Base-by-base conservation (phyloP, 2,888 invertebrate species). In the Itoplectis maculator region DNA sequence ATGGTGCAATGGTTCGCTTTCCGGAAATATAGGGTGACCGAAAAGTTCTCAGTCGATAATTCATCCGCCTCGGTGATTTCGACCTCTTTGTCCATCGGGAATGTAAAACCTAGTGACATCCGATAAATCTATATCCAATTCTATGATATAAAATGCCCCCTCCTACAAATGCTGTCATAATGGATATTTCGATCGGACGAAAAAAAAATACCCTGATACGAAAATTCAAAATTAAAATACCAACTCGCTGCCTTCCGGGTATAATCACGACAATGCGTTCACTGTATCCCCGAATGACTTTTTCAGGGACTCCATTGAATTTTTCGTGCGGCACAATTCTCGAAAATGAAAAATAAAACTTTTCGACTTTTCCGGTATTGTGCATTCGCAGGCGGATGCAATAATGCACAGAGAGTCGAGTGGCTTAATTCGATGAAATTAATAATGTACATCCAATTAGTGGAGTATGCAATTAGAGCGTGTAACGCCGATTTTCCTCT, bases 1-100 rank as follows among this genome's bases (percentile, higher is more conserved):
- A 86, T 84, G 86, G 87, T 87, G 84, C 85, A 86, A 87, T 87
- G 87, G 87, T 86, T 87, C 86, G 88, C 88, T 90, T 89, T 89
- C 89, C 88, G 89, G 87, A 87, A 88, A 89, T 90, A 91, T 87
- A 90, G 89, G 90, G 90, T 89, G 91, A 88, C 88, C 88, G 86
- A 87, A 90, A 91, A 90, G 88, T 89, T 89, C 86, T 87, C 84
- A 80, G 49, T 68, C 79, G 69, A 74, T 82, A 79, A 79, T 82
- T 61, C 75, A 69, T 69, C 23, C 54, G 51, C 61, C 40, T 63
- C 20, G 42, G 63, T 49, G 65, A 49, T 42, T 61, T 70, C 65
- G 37, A n/a, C 45, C 20, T 37, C 51, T 20, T 65, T 42, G 65
- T 65, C 20, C 45, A 45, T 42, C 7, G 11, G 15, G 13, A 42